A percentile compares a stretch with the other conserved stretches of the same genome.
phyloP scores from a whole-genome alignment of 2,113 vertebrate genomes.

The Microcebus murinus region DNA sequence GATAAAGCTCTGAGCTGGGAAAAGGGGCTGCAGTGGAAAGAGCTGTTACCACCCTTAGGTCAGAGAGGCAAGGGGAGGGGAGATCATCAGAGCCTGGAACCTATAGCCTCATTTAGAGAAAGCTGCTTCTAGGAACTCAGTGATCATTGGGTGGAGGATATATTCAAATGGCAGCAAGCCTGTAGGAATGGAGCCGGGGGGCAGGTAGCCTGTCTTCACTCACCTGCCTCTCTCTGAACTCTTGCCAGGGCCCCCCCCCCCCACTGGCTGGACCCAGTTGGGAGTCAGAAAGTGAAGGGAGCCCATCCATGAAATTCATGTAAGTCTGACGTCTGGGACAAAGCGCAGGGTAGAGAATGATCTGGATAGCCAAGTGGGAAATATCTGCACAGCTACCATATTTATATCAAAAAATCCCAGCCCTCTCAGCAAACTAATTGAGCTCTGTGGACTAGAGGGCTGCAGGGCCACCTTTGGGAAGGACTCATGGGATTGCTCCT shows the following conservation, averaged over 20 bases:
- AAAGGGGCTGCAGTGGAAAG: not conserved
- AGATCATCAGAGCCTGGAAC: too few relatives aligned
- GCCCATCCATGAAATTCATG: not conserved
- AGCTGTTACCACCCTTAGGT: not conserved
- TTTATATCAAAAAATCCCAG: not conserved
- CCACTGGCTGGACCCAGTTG: not conserved
- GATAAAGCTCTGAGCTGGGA: not conserved
- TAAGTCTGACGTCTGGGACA: not conserved
- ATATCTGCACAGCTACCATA: not conserved
- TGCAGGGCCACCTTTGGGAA: too few relatives aligned
- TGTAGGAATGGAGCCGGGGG: too few relatives aligned
- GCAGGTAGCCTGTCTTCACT: too few relatives aligned
- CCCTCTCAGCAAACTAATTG: not conserved
- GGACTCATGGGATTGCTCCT: not conserved
- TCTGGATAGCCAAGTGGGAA: not conserved
- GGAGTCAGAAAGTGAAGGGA: not conserved
- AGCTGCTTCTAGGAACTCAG: not conserved
- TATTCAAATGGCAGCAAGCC: not conserved
- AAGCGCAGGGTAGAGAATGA: not conserved
- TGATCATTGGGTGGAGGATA: accelerated
- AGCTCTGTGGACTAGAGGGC: not conserved
- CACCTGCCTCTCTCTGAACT: not conserved
- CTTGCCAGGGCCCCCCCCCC: not conserved
- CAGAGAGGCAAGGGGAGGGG: not conserved
- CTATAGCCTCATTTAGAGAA: not conserved